Evolutionary conservation across 2,888 invertebrate species (phyloP).

Genomic region (Laspeyria flexula): DNA sequence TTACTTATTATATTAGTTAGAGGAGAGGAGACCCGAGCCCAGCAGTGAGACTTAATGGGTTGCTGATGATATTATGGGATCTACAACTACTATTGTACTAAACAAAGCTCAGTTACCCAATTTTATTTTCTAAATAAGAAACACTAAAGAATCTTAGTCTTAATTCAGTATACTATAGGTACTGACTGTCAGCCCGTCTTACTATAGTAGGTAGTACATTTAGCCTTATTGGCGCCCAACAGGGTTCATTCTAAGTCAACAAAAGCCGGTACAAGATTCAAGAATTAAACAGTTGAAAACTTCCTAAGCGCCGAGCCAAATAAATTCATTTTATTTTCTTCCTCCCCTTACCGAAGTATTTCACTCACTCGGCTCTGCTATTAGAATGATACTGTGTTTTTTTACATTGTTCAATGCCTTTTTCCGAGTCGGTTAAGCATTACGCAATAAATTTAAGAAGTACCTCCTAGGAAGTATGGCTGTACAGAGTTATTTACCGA

Average conservation of each 20-base stretch:
- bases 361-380: conserved; percentile 68
- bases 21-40: no score
- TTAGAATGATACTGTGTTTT: conserved; percentile 68
- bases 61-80: no score
- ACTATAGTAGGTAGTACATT: neutral
- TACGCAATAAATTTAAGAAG: conserved; percentile 74
- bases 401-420: conserved; percentile 59
- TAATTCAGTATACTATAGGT: no score
- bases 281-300: conserved; percentile 61
- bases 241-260: conserved; percentile 30
- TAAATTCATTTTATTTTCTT: conserved; percentile 58
- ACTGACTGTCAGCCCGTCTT: no score
- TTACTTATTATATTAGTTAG: no score
- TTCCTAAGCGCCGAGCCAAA: conserved; percentile 60
- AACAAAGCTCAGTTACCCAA: no score
- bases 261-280: conserved; percentile 37
- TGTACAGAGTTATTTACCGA: conserved; percentile 72
- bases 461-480: conserved; percentile 64
- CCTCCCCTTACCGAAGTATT: conserved; percentile 65
- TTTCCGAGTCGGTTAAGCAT: conserved; percentile 67
- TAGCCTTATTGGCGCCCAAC: conserved; percentile 47
- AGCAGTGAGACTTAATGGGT: no score
- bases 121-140: no score
- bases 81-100: no score
- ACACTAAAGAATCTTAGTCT: no score